Evolutionary conservation across 2,888 invertebrate species (phyloP).

Genomic region (Andrena minutula): DNA sequence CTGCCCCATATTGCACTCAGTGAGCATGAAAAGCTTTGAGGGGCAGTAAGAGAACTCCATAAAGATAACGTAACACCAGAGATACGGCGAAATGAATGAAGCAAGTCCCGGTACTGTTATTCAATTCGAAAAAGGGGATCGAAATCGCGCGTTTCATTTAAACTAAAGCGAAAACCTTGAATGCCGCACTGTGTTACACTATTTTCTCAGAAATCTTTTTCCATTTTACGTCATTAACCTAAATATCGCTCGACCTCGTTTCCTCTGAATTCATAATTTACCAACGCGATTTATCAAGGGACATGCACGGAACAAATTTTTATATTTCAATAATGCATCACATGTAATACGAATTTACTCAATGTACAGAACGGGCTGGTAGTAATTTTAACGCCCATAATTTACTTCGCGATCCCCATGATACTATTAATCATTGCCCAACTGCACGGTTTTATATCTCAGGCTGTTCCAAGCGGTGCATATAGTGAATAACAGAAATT

Average conservation of each 20-base stretch:
- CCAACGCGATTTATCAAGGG: background rate
- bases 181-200: background rate
- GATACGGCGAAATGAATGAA: background rate
- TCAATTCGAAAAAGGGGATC: background rate
- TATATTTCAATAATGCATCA: background rate
- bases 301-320: background rate
- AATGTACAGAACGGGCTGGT: no score
- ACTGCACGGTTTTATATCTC: no score
- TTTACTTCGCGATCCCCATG: no score
- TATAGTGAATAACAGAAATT: no score
- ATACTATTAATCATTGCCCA: no score
- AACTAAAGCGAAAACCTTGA: background rate
- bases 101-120: background rate
- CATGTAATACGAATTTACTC: no score
- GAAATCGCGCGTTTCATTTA: background rate
- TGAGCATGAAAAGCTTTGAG: conserved; percentile 11
- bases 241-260: conserved; percentile 15
- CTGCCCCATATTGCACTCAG: background rate
- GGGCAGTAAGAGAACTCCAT: background rate
- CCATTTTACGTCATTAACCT: conserved; percentile 22
- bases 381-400: no score
- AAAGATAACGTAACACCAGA: background rate
- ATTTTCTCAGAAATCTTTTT: background rate
- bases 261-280: conserved; percentile 3
- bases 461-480: no score